Evolutionary conservation across 2,113 vertebrate genomes (phyloP).

Genomic region (Oplegnathus fasciatus): DNA sequence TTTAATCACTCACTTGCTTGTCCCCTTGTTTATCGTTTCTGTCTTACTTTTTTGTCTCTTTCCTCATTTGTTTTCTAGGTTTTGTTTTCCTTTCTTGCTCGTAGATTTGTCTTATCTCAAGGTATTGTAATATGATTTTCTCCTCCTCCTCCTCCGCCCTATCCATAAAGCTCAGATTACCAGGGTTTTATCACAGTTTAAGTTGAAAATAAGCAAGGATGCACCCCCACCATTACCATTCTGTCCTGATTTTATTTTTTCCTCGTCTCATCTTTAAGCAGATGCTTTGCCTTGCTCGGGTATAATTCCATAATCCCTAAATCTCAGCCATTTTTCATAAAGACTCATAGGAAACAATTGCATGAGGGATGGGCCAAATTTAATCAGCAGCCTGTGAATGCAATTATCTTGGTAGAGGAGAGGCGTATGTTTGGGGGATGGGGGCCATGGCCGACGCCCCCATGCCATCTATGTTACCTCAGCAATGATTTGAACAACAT

Average conservation of each 20-base stretch:
- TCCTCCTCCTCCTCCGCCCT: constrained; percentile 25
- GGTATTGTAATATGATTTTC: constrained; percentile 63
- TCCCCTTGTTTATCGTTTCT: constrained; percentile 56
- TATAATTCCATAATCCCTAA: constrained; percentile 84
- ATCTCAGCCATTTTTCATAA: constrained; percentile 85
- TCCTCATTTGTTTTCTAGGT: constrained; percentile 55
- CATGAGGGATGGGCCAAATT: constrained; percentile 77
- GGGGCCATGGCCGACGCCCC: constrained; percentile 52
- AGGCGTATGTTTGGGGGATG: constrained; percentile 59
- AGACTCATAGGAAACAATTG: constrained; percentile 83
- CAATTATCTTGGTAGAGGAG: constrained; percentile 75
- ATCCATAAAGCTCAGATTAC: constrained; percentile 78
- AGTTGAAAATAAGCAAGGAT: constrained; percentile 63
- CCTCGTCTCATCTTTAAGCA: constrained; percentile 72
- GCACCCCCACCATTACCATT: constrained; percentile 37
- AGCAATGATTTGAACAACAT: constrained; percentile 26
- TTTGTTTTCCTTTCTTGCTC: constrained; percentile 54
- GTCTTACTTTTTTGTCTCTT: constrained; percentile 31
- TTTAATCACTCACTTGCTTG: constrained; percentile 68
- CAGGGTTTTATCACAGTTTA: constrained; percentile 71
- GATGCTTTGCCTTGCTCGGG: constrained; percentile 75
- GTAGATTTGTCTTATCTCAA: constrained; percentile 62
- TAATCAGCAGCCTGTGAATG: constrained; percentile 81
- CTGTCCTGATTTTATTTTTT: constrained; percentile 66
- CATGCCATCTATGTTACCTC: constrained; percentile 43